Percentiles rank a stretch among this genome's conserved stretches.
Conservation (phyloP, 2,113 vertebrate species). For the Oophaga pumilio region DNA sequence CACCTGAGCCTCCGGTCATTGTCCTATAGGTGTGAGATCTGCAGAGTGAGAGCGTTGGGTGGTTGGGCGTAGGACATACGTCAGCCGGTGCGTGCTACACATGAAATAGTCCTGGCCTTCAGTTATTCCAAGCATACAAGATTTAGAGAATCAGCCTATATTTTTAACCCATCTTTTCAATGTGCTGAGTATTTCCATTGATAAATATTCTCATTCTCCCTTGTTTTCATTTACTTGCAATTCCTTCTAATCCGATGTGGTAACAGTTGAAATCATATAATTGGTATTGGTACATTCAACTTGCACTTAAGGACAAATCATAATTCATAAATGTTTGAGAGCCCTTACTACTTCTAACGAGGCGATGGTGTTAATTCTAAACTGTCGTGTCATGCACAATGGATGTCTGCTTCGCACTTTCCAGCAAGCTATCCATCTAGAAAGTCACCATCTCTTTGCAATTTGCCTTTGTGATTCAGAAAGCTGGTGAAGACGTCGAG, state of each 20-base stretch:
- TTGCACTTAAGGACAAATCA: slow-evolving; percentile 2
- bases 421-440: slow-evolving; percentile 21
- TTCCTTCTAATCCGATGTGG: slow-evolving; percentile 12
- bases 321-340: slow-evolving; percentile 18
- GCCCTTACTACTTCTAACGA: slow-evolving; percentile 13
- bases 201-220: not conserved
- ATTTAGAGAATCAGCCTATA: no score
- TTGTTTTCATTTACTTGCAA: not conserved
- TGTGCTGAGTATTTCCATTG: not conserved
- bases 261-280: slow-evolving; percentile 24
- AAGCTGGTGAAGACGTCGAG: slow-evolving; percentile 73
- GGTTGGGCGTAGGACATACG: no score
- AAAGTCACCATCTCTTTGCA: slow-evolving; percentile 57
- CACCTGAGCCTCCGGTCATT: no score
- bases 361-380: slow-evolving; percentile 51
- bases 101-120: not conserved
- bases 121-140: no score
- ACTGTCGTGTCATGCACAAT: slow-evolving; percentile 35
- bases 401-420: slow-evolving; percentile 23
- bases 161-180: not conserved
- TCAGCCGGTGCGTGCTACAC: no score
- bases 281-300: not conserved
- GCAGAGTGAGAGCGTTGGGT: no score
- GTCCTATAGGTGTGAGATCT: no score
- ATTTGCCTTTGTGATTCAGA: slow-evolving; percentile 63